Conservation (phyloP, 2,113 vertebrate genomes). For the Lophura nycthemera region DNA sequence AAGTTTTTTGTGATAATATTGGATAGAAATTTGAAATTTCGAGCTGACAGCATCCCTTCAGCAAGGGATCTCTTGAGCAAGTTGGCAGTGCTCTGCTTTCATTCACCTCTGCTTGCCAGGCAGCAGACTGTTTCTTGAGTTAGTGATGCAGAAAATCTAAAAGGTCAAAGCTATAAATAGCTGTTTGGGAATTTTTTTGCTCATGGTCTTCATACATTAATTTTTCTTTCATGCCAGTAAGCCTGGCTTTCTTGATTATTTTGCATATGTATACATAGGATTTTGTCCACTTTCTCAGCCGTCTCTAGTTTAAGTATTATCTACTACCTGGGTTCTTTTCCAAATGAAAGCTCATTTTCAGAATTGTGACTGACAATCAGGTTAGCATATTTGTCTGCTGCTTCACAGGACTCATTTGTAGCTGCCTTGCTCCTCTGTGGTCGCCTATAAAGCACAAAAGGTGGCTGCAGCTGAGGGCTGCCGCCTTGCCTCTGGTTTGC, state of each 20-base stretch:
- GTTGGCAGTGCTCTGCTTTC: conserved; percentile 30
- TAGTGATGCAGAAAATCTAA: conserved; percentile 62
- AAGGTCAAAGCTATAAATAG: conserved; percentile 72
- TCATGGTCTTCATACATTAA: conserved; percentile 25
- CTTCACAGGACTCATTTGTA: neutral
- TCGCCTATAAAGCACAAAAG: neutral
- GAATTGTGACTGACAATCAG: neutral
- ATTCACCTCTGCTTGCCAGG: conserved; percentile 61
- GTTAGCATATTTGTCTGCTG: neutral
- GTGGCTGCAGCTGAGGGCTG: neutral
- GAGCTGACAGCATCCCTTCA: conserved; percentile 22
- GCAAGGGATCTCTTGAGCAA: neutral
- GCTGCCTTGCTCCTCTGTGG: neutral
- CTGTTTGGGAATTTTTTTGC: conserved; percentile 52
- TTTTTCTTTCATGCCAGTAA: conserved; percentile 19
- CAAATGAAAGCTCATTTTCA: neutral
- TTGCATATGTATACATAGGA: neutral
- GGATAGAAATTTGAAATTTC: neutral
- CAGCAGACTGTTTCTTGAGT: conserved; percentile 53
- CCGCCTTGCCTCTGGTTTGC: neutral
- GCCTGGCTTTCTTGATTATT: neutral
- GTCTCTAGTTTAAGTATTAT: neutral
- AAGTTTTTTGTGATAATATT: neutral
- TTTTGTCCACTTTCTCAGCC: neutral
- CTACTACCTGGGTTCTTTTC: neutral